These are phyloP conservation scores for Halocynthia roretzi DNA, from an alignment of 23 tunicate species.

Conservation along the genomic window DNA sequence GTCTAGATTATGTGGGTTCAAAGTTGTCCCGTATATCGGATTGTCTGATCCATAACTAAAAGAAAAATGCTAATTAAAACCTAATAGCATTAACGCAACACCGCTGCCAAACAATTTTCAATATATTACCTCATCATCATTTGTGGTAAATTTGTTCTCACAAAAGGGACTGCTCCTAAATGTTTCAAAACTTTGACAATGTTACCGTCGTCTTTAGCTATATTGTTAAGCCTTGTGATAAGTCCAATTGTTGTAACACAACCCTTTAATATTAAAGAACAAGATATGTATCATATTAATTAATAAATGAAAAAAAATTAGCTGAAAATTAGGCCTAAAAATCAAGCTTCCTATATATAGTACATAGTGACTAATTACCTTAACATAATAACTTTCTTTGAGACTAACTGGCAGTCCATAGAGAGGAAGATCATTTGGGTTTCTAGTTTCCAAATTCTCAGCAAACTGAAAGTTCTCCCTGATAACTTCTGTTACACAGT, in stretches of 20 bases:
- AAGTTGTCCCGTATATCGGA: neutral
- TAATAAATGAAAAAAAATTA: neutral
- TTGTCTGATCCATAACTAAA: neutral
- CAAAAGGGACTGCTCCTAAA: conserved; percentile 72
- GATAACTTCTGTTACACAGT: neutral
- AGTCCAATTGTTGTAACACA: conserved; percentile 33
- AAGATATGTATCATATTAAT: neutral
- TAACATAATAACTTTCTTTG: conserved; percentile 35
- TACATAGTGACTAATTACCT: conserved; percentile 11
- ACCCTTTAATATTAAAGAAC: conserved; percentile 12
- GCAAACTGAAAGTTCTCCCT: neutral
- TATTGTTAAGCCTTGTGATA: neutral
- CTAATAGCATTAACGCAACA: neutral
- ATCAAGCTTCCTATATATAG: neutral
- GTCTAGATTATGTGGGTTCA: conserved; percentile 3
- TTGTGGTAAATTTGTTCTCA: conserved; percentile 52
- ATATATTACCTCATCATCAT: conserved; percentile 28
- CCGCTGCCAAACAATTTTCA: neutral
- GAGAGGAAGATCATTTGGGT: neutral
- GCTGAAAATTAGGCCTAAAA: neutral
- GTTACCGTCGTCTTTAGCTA: conserved; percentile 25
- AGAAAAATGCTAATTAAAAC: neutral
- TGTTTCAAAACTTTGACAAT: conserved; percentile 51
- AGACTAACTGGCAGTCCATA: conserved; percentile 71
- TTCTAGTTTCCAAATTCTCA: neutral